phyloP scores from a whole-genome alignment of 92 coral and sea anemone species.

The Muricea muricata region DNA sequence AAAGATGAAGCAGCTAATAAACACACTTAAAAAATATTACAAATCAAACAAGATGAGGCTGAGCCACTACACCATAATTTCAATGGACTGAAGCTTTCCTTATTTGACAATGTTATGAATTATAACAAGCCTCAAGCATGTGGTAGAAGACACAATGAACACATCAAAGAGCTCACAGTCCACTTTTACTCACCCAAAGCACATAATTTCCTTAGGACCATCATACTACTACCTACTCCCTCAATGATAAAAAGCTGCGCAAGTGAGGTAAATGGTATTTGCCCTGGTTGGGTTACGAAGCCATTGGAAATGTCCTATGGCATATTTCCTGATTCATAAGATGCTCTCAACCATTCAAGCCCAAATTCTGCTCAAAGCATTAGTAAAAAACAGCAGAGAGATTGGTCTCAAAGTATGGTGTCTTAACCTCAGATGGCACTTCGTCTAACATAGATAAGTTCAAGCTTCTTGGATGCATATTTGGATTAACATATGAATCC shows the following conservation, averaged over 20 bases:
- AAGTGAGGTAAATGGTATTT: slow-evolving; percentile 1
- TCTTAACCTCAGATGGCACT: slow-evolving; percentile 21
- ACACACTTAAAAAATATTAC: not conserved
- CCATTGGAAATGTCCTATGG: slow-evolving; percentile 4
- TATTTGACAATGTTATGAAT: slow-evolving; percentile 1
- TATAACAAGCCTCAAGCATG: not conserved
- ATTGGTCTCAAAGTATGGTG: slow-evolving; percentile 22
- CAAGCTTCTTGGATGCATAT: not conserved
- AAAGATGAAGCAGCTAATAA: not conserved
- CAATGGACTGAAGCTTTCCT: not conserved
- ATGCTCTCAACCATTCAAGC: not conserved
- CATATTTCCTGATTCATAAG: not conserved
- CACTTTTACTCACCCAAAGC: slow-evolving; percentile 29
- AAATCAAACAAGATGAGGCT: too few relatives aligned
- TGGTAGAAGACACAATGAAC: slow-evolving; percentile 29
- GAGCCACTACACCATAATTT: slow-evolving; percentile 24
- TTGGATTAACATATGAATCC: not conserved
- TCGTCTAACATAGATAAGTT: not conserved
- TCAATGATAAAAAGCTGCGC: slow-evolving; percentile 3
- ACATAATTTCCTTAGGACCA: not conserved
- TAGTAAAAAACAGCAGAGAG: not conserved
- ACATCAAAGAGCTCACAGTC: slow-evolving; percentile 5
- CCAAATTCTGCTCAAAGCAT: not conserved
- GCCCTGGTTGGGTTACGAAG: not conserved
- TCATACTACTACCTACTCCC: slow-evolving; percentile 28